phyloP scores from a whole-genome alignment of 2,888 invertebrate species.

The Sialis fuliginosa region DNA sequence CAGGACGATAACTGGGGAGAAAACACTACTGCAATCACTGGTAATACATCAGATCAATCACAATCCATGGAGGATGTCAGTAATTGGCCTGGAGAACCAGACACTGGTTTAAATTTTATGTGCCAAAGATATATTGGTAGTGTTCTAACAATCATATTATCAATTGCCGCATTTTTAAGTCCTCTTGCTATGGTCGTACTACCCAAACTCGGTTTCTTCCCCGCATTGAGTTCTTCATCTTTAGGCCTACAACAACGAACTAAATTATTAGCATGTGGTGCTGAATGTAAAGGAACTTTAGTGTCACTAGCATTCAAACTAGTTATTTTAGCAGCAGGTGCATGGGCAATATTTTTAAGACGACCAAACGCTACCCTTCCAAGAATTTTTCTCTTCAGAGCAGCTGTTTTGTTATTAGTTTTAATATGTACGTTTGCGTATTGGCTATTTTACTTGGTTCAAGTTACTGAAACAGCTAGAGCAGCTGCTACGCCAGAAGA shows the following conservation, averaged over 20 bases:
- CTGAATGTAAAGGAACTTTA: constrained; percentile 86
- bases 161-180: constrained; percentile 71
- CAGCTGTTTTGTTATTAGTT: constrained; percentile 73
- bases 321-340: constrained; percentile 70
- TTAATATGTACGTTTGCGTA: constrained; percentile 88
- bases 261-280: constrained; percentile 65
- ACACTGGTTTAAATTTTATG: constrained; percentile 49
- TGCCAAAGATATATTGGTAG: constrained; percentile 75
- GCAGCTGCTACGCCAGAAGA: constrained; percentile 64
- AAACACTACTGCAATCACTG: constrained; percentile 91
- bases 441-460: constrained; percentile 96
- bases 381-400: constrained; percentile 77
- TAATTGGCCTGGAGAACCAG: constrained; percentile 59
- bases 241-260: constrained; percentile 50
- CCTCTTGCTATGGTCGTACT: constrained; percentile 90
- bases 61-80: constrained; percentile 84
- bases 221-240: constrained; percentile 46
- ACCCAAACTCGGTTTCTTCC: constrained; percentile 77
- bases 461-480: constrained; percentile 65
- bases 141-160: constrained; percentile 59
- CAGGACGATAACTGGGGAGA: constrained; percentile 99
- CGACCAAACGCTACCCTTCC: constrained; percentile 77
- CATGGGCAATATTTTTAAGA: constrained; percentile 84
- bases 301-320: constrained; percentile 84
- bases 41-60: constrained; percentile 90